Percentiles rank a stretch among this genome's conserved stretches.
Evolutionary conservation across 2,113 vertebrate genomes (phyloP).

Genomic region (Neogobius melanostomus): DNA sequence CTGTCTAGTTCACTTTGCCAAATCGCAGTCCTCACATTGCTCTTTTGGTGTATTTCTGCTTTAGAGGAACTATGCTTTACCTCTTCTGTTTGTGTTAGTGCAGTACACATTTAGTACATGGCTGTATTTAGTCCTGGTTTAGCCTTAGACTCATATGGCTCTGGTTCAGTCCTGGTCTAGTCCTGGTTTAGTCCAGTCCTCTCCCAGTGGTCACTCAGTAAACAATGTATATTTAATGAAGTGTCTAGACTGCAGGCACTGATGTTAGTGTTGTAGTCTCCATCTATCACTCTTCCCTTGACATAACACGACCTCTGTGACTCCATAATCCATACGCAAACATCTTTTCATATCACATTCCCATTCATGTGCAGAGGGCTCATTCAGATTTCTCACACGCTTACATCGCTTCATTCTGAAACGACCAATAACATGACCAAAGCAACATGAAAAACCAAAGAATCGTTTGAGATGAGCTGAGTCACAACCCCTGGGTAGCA

Average conservation of each 20-base stretch:
- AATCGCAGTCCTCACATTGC: no score
- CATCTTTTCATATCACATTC: background rate
- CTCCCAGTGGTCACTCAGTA: background rate
- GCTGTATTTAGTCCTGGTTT: background rate
- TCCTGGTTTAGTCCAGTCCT: background rate
- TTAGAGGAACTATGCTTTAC: background rate
- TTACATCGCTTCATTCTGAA: background rate
- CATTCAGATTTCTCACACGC: background rate
- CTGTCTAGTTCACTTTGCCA: no score
- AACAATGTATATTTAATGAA: constrained; percentile 6
- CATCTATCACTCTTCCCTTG: background rate
- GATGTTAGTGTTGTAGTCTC: background rate
- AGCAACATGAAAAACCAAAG: no score
- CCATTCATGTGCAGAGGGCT: background rate
- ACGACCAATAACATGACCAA: no score
- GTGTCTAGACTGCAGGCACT: constrained; percentile 7
- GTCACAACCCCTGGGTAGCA: no score
- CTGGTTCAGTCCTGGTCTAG: constrained; percentile 1
- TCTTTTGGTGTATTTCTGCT: background rate
- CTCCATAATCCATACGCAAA: background rate
- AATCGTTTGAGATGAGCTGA: no score
- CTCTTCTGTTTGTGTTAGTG: background rate
- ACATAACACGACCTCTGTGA: background rate
- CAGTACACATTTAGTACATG: background rate
- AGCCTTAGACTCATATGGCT: background rate